Evolutionary conservation across 2,888 invertebrate species (phyloP).

Genomic region (Xylota sylvarum): DNA sequence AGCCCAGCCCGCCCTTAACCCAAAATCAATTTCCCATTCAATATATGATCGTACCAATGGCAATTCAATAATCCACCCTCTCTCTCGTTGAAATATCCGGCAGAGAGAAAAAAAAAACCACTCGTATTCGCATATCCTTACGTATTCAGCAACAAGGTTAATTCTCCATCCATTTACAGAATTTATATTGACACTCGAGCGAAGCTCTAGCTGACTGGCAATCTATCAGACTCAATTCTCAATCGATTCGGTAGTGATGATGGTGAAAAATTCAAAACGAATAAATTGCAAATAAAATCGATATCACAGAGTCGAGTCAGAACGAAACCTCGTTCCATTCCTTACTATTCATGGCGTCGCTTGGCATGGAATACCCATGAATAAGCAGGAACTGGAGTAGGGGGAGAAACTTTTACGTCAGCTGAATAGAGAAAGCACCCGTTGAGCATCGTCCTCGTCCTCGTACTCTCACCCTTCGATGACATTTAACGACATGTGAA

Average conservation of each 20-base stretch:
- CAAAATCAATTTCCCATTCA: constrained; percentile 64
- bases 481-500: constrained; percentile 70
- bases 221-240: constrained; percentile 55
- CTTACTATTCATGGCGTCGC: constrained; percentile 26
- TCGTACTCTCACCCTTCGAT: constrained; percentile 39
- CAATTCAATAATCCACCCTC: constrained; percentile 52
- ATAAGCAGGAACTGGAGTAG: constrained; percentile 16
- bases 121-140: neutral
- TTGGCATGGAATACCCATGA: constrained; percentile 44
- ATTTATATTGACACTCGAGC: constrained; percentile 49
- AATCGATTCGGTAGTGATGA: constrained; percentile 41
- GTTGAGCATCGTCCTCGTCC: constrained; percentile 1
- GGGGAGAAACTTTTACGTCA: constrained; percentile 17
- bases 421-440: constrained; percentile 7
- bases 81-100: neutral
- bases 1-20: neutral
- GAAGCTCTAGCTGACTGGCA: constrained; percentile 26
- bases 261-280: constrained; percentile 41
- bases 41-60: constrained; percentile 22
- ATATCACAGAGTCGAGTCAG: constrained; percentile 9
- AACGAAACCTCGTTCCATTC: constrained; percentile 1
- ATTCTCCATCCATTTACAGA: constrained; percentile 56
- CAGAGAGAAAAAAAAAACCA: neutral
- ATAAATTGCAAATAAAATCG: constrained; percentile 56
- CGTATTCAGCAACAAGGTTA: constrained; percentile 60